Percentiles rank a stretch among this genome's conserved stretches.
These are phyloP conservation scores for Campylorhamphus procurvoides DNA, from an alignment of 2,113 vertebrate species.

Conservation along the genomic window DNA sequence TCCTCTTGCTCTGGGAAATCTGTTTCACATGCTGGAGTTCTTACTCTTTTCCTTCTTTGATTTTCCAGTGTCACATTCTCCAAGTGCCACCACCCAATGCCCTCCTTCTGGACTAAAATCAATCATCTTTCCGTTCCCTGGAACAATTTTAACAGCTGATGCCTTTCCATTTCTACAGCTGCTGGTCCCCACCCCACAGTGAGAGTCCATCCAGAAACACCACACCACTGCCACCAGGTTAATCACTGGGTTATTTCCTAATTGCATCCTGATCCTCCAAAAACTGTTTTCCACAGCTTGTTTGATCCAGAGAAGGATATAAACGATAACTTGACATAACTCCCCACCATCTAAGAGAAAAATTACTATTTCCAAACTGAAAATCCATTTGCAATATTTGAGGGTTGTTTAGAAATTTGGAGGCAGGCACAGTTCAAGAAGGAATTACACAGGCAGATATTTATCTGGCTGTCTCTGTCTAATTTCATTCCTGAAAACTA, in stretches of 20 bases:
- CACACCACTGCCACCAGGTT: neutral
- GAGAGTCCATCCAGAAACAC: neutral
- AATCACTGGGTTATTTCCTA: neutral
- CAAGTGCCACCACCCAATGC: rapidly evolving
- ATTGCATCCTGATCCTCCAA: neutral
- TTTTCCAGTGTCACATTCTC: neutral
- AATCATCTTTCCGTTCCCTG: neutral
- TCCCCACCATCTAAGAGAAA: neutral
- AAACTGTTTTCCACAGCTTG: neutral
- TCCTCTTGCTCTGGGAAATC: neutral
- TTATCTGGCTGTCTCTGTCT: neutral
- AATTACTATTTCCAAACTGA: neutral
- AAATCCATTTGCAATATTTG: neutral
- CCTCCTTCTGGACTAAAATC: neutral
- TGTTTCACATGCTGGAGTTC: rapidly evolving
- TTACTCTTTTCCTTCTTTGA: neutral
- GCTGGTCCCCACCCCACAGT: neutral
- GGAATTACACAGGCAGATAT: neutral
- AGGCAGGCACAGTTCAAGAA: neutral
- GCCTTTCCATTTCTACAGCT: neutral
- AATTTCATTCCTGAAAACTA: slow-evolving; percentile 17
- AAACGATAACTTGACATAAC: neutral
- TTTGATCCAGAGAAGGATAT: neutral
- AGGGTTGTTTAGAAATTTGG: neutral
- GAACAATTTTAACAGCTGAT: neutral